Conservation (phyloP, 2,888 invertebrate genomes). For the Nemotelus pantherinus region DNA sequence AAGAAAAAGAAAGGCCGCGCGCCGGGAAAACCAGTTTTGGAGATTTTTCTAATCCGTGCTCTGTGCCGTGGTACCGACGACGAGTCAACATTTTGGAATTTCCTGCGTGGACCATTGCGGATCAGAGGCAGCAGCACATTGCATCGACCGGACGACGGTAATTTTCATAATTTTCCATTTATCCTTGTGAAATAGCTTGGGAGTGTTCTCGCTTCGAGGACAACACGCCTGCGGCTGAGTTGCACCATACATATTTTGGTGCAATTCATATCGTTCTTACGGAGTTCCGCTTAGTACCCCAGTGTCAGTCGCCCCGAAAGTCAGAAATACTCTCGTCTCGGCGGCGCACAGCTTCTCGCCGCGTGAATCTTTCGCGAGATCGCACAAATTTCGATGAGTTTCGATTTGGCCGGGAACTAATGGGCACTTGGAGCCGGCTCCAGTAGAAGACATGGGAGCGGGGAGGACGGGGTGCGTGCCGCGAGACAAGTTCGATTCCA, state of each 20-base stretch:
- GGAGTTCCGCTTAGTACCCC: not conserved
- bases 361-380: not conserved
- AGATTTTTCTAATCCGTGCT: constrained; percentile 31
- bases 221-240: not conserved
- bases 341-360: not conserved
- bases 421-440: not conserved
- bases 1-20: not conserved
- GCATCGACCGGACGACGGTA: not conserved
- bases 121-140: not conserved
- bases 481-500: not conserved
- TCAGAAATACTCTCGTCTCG: not conserved
- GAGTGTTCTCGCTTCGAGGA: not conserved
- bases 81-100: constrained; percentile 38
- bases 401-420: not conserved
- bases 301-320: not conserved
- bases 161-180: not conserved
- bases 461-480: not conserved
- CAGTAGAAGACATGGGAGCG: not conserved
- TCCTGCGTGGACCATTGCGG: constrained; percentile 11
- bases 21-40: constrained; percentile 32
- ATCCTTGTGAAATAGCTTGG: not conserved
- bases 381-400: not conserved
- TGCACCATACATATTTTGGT: not conserved
- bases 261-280: not conserved
- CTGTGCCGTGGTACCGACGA: not conserved